Evolutionary conservation across 2,888 invertebrate species (phyloP).

Genomic region (Troilus luridus): DNA sequence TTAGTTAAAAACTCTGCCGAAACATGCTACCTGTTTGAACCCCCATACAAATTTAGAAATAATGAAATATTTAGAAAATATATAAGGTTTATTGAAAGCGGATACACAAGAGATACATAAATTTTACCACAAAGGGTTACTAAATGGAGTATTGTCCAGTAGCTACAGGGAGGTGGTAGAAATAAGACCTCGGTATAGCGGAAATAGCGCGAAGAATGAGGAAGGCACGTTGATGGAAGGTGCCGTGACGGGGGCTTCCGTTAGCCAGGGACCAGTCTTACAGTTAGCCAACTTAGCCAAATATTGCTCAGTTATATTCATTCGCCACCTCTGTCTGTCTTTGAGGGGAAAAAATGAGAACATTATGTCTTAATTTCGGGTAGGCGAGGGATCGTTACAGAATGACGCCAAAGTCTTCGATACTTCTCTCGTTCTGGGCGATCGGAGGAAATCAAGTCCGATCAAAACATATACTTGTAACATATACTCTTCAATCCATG

Average conservation of each 20-base stretch:
- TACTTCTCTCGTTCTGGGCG: too few species aligned
- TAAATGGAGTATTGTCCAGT: not conserved
- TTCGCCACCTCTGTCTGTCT: not conserved
- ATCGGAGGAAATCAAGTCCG: too few species aligned
- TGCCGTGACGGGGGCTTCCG: slow-evolving; percentile 35
- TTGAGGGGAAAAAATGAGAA: not conserved
- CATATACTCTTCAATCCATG: too few species aligned
- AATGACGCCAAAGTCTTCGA: too few species aligned
- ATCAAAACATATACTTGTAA: too few species aligned
- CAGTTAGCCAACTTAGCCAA: slow-evolving; percentile 4
- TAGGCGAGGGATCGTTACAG: too few species aligned
- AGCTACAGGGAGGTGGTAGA: not conserved
- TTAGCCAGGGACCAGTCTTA: slow-evolving; percentile 45
- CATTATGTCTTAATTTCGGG: not conserved
- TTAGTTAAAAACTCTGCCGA: too few species aligned
- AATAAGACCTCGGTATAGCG: not conserved
- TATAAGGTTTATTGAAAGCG: too few species aligned
- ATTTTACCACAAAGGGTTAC: not conserved
- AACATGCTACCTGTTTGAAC: too few species aligned
- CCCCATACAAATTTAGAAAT: too few species aligned
- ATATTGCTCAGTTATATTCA: slow-evolving; percentile 16
- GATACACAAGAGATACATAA: too few species aligned
- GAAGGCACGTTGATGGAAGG: slow-evolving; percentile 35
- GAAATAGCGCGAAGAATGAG: slow-evolving; percentile 10
- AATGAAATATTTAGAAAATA: too few species aligned